Base-by-base conservation (phyloP, 2,113 vertebrate genomes). In the Loxodonta africana region DNA sequence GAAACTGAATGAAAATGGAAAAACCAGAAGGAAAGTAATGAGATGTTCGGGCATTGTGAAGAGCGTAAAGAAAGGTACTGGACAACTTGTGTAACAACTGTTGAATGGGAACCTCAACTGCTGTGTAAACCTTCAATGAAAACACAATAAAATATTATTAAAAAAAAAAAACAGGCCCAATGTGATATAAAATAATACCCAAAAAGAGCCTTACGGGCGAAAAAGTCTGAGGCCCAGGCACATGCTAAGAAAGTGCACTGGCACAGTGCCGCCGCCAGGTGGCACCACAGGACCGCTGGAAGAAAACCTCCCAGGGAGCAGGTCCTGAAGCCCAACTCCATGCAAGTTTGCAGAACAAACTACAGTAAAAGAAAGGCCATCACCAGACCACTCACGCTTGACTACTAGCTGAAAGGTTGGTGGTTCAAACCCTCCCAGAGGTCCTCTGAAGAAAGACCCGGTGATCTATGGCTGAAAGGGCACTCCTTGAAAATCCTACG, bases 241-340 rank as follows among this genome's bases (percentile, higher is more conserved):
- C 25, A 0, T 0, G 41, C 37, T 6, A 11, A 0, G 51, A 51
- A 33, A 14, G 21, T 23, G 95, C 90, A 95, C 81, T 91, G 96
- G 57, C 60, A 18, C 0, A 4, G 0, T 62, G 0, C 0, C 20
- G 74, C 98, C 98, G 98, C 98, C 97, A 98, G 99, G 94, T 98
- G 99, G 98, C 69, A 94, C 48, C 95, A 80, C 73, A 96, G 83
- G 97, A 96, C 98, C 88, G 41, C 60, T 1, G 37, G 63, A 96
- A 37, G 83, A 23, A 82, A 95, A 60, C 7, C 37, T 78, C 18
- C 73, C 0, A 2, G 33, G 8, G 25, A 41, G 81, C 6, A 4
- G 48, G 0, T n/a, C 51, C 46, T 8, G 30, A 53, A 25, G 67
- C 4, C 53, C 1, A 0, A 10, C 80, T 2, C 60, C 21, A 23